A percentile compares a stretch with the other conserved stretches of the same genome.
Evolutionary conservation across 2,797 vertebrate genomes (phyloP).

Genomic region (Picus viridis): DNA sequence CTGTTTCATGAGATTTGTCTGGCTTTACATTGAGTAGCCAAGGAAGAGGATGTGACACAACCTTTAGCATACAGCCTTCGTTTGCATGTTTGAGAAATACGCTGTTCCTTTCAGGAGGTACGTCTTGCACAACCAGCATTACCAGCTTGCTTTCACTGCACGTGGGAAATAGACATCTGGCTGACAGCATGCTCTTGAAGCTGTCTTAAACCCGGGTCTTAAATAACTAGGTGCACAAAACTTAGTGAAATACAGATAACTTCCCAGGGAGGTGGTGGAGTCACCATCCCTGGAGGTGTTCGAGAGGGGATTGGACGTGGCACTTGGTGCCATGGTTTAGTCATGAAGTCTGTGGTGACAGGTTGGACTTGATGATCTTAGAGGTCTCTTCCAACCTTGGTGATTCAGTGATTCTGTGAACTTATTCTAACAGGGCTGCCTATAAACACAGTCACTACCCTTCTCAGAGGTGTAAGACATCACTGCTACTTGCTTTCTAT

Average conservation of each 20-base stretch:
- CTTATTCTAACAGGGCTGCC: not conserved
- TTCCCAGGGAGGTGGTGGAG: not conserved
- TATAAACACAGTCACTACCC: not conserved
- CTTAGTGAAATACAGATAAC: not conserved
- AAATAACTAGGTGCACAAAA: not conserved
- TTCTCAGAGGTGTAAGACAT: not conserved
- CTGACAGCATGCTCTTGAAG: not conserved
- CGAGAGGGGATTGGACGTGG: too few relatives aligned
- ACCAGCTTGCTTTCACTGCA: not conserved
- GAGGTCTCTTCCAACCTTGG: too few relatives aligned
- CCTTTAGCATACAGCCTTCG: constrained; percentile 14
- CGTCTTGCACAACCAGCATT: not conserved
- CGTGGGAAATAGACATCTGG: not conserved
- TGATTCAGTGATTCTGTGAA: too few relatives aligned
- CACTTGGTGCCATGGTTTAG: too few relatives aligned
- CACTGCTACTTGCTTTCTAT: not conserved
- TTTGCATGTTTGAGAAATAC: not conserved
- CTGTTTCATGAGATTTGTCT: constrained; percentile 49
- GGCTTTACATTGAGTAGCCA: constrained; percentile 10
- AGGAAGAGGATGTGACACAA: not conserved
- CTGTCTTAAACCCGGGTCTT: not conserved
- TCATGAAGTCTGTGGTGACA: too few relatives aligned
- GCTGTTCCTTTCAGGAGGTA: not conserved
- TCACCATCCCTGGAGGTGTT: too few relatives aligned
- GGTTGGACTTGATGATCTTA: too few relatives aligned